These are phyloP conservation scores for Pygocentrus nattereri DNA, from an alignment of 2,797 vertebrate genomes.

Conservation along the genomic window DNA sequence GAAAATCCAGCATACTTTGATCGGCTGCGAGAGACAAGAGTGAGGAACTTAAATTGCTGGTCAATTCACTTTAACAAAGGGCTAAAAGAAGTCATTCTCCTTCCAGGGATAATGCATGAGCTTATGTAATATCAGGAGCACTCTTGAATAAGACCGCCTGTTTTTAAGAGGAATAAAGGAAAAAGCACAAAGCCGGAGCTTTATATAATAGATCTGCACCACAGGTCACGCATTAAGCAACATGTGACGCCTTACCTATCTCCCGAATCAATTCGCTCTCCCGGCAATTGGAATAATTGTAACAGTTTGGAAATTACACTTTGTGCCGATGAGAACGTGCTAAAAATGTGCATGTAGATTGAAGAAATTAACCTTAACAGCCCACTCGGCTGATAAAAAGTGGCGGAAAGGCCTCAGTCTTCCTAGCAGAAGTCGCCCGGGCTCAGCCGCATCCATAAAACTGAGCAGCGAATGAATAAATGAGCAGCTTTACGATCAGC, in stretches of 20 bases:
- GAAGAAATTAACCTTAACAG: conserved; percentile 62
- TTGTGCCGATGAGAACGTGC: conserved; percentile 49
- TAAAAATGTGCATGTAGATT: conserved; percentile 58
- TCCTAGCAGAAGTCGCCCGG: conserved; percentile 28
- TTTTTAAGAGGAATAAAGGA: conserved; percentile 47
- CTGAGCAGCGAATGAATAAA: conserved; percentile 34
- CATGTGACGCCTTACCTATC: conserved; percentile 54
- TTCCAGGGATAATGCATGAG: conserved; percentile 32
- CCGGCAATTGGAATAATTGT: conserved; percentile 63
- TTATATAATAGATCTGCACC: conserved; percentile 63
- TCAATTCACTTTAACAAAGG: conserved; percentile 13
- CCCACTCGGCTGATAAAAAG: conserved; percentile 41
- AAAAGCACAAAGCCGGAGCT: conserved; percentile 51
- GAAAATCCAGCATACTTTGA: neutral
- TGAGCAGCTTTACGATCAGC: conserved; percentile 9
- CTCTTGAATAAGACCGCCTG: conserved; percentile 49
- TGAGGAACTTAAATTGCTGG: conserved; percentile 23
- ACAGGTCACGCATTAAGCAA: conserved; percentile 55
- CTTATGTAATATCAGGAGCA: conserved; percentile 31
- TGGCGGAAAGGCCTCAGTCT: conserved; percentile 14
- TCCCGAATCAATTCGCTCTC: conserved; percentile 46
- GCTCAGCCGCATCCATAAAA: conserved; percentile 28
- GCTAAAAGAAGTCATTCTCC: conserved; percentile 15
- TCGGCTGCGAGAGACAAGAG: neutral
- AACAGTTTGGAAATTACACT: conserved; percentile 50